Percentiles rank a stretch among this genome's conserved stretches.
These are phyloP conservation scores for Augochlora pura DNA, from an alignment of 1,140 invertebrate genomes.

Conservation along the genomic window DNA sequence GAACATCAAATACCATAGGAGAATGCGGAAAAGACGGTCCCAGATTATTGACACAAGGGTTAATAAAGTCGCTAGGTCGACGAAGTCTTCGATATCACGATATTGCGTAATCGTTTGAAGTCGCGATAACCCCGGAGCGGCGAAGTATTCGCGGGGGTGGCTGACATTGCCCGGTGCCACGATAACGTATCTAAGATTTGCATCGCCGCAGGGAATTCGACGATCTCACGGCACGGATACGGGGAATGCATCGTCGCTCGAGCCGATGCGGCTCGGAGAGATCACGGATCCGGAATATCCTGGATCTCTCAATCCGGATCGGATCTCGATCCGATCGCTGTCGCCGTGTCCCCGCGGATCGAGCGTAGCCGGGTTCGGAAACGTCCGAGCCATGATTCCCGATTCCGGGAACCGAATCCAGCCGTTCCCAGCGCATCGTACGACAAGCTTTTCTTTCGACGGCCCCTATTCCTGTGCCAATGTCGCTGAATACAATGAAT, in stretches of 20 bases:
- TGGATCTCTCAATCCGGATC: slow-evolving; percentile 10
- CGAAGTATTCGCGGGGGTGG: not conserved
- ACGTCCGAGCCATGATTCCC: slow-evolving; percentile 10
- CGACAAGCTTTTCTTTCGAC: not conserved
- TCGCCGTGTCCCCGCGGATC: not conserved
- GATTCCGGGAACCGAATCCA: not conserved
- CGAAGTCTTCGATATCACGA: not conserved
- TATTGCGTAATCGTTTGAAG: not conserved
- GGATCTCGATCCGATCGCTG: not conserved
- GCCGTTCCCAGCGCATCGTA: not conserved
- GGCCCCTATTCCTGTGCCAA: not conserved
- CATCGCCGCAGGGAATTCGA: slow-evolving; percentile 33
- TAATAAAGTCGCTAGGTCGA: not conserved
- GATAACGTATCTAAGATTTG: slow-evolving; percentile 31
- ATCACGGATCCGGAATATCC: slow-evolving; percentile 8
- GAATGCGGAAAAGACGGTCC: no score
- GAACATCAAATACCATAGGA: no score
- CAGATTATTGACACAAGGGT: no score
- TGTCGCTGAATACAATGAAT: not conserved
- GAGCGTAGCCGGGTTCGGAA: not conserved
- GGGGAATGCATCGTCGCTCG: slow-evolving; percentile 17
- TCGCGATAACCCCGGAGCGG: not conserved
- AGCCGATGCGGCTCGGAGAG: not conserved
- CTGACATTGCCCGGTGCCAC: not conserved
- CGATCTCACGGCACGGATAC: slow-evolving; percentile 32